phyloP scores from a whole-genome alignment of 2,797 vertebrate genomes.

The Sibirionetta formosa region DNA sequence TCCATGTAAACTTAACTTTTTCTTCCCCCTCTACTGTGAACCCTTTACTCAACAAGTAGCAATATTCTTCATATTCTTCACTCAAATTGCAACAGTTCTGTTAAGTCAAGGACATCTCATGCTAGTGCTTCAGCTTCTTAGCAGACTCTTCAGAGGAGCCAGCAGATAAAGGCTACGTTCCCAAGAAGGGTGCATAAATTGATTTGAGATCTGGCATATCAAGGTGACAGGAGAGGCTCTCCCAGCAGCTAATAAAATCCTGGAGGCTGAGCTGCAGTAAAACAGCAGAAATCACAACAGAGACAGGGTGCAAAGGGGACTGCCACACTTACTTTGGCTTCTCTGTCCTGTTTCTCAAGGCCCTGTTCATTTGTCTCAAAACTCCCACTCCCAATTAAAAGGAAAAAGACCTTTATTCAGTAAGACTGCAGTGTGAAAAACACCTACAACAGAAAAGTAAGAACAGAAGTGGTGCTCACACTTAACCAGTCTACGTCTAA shows the following conservation, averaged over 20 bases:
- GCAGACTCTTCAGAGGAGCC: background rate
- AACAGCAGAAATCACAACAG: background rate
- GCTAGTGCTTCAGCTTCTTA: background rate
- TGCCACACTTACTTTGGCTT: background rate
- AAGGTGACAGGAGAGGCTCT: background rate
- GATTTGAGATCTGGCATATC: background rate
- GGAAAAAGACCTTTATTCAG: background rate
- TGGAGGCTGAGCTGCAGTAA: background rate
- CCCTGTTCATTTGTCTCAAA: background rate
- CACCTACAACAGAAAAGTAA: background rate
- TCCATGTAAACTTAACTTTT: background rate
- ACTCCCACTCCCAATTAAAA: background rate
- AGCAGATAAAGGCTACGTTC: background rate
- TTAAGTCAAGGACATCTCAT: background rate
- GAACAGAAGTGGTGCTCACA: background rate
- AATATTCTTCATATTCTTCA: background rate
- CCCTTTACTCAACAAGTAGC: background rate
- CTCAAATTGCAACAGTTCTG: background rate
- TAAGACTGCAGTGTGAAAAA: background rate
- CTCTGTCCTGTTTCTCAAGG: background rate
- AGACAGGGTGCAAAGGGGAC: fast-evolving
- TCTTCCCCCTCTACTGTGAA: background rate
- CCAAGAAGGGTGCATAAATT: background rate
- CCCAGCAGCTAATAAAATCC: background rate
- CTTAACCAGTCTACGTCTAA: background rate